A percentile compares a stretch with the other conserved stretches of the same genome.
These are phyloP conservation scores for Rutilus rutilus DNA, from an alignment of 2,113 vertebrate genomes.

Conservation along the genomic window DNA sequence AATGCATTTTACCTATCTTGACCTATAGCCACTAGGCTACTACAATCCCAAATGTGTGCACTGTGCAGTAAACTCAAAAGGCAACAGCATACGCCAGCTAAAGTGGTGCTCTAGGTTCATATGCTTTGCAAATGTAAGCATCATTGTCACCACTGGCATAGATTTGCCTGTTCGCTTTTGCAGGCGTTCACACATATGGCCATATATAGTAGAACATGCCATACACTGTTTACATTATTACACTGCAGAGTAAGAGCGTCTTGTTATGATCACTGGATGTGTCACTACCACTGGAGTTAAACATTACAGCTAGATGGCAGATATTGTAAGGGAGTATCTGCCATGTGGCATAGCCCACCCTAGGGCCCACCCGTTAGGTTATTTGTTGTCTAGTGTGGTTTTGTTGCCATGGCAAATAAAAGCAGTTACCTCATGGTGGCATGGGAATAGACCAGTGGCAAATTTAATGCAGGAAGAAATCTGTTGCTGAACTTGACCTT, in stretches of 20 bases:
- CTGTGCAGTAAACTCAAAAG: neutral
- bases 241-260: neutral
- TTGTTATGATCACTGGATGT: slow-evolving; percentile 27
- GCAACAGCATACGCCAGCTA: neutral
- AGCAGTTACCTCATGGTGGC: neutral
- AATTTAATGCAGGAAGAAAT: neutral
- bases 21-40: neutral
- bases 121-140: neutral
- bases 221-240: slow-evolving; percentile 26
- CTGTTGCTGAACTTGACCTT: neutral
- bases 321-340: slow-evolving; percentile 8
- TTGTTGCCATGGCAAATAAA: slow-evolving; percentile 20
- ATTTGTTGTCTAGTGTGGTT: slow-evolving; percentile 16
- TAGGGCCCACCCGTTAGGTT: slow-evolving; percentile 10
- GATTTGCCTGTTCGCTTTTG: neutral
- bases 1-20: neutral
- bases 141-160: neutral
- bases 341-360: slow-evolving; percentile 3
- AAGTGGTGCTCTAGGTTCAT: neutral
- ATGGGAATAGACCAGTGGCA: slow-evolving; percentile 2
- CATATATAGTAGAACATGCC: slow-evolving; percentile 28
- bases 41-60: neutral
- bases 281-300: neutral
- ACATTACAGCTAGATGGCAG: slow-evolving; percentile 30
- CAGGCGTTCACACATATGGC: neutral